These are phyloP conservation scores for Triplophysa siluroides DNA, from an alignment of 2,113 vertebrate species.

Conservation along the genomic window DNA sequence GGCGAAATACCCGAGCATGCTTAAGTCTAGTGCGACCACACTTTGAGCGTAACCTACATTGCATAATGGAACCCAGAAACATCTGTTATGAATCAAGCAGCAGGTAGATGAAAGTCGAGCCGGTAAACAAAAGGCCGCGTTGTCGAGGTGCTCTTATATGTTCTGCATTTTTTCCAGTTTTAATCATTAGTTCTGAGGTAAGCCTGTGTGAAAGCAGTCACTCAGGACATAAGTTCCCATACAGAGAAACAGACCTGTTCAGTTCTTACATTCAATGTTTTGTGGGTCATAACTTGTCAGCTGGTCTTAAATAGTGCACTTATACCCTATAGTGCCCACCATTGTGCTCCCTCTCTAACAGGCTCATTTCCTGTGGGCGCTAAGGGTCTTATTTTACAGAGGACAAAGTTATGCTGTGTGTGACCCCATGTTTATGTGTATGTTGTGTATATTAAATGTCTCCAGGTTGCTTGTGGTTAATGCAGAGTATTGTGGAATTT, in stretches of 20 bases:
- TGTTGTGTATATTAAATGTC: not conserved
- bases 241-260: slow-evolving; percentile 31
- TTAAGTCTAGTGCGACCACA: not conserved
- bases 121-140: slow-evolving; percentile 27
- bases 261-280: slow-evolving; percentile 33
- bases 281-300: slow-evolving; percentile 38
- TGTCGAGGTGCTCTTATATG: not conserved
- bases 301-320: slow-evolving; percentile 10
- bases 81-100: slow-evolving; percentile 34
- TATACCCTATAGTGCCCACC: slow-evolving; percentile 36
- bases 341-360: slow-evolving; percentile 42
- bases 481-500: slow-evolving; percentile 17
- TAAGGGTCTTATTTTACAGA: slow-evolving; percentile 30
- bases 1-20: not conserved
- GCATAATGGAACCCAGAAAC: slow-evolving; percentile 35
- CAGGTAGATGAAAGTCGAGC: slow-evolving; percentile 30
- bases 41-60: not conserved
- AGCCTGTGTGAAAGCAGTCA: not conserved
- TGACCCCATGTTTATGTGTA: slow-evolving; percentile 13
- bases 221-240: slow-evolving; percentile 29
- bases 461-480: slow-evolving; percentile 27
- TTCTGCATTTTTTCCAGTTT: slow-evolving; percentile 19
- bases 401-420: slow-evolving; percentile 30
- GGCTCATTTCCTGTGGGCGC: slow-evolving; percentile 45
- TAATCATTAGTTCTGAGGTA: slow-evolving; percentile 15